Base-by-base conservation (phyloP, 2,113 vertebrate species). In the Mungos mungo region DNA sequence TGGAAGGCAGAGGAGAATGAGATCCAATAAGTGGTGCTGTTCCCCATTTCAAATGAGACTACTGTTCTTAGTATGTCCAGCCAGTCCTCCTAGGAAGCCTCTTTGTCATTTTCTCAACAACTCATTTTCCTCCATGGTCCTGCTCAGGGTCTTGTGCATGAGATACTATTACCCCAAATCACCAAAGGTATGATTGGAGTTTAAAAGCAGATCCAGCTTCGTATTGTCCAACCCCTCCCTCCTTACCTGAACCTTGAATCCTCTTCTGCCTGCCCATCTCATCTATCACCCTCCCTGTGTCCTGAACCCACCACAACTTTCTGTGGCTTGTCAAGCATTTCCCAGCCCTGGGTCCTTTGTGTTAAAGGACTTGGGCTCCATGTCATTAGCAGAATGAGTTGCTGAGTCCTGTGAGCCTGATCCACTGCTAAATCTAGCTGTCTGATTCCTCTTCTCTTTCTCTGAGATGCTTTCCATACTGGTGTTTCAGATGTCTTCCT, bases 31-130 rank as follows among this genome's bases (percentile, higher is more conserved):
- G 21, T 9, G n/a, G 7, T 88, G 65, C 15, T 74, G 14, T 88
- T 50, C 33, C 16, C 6, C n/a, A 14, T 41, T 81, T 95, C 23
- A 29, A 19, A 33, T 47, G 66, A 41, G 50, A 60, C 19, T 29
- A 23, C 45, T 65, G 7, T 16, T 85, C 15, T 95, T 38, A 41
- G 19, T 60, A 23, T 77, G 35, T 25, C 3, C 45, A 81, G n/a
- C 5, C 57, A 15, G 3, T n/a, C 5, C 15, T 76, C 63, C 9
- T 63, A 15, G 35, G 27, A 25, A 5, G 3, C 2, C 10, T 60
- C 31, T 80, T 45, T 91, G 41, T 27, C 38, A n/a, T 96, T 88
- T 92, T 45, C 15, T 50, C 18, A 74, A 96, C 85, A 76, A 88
- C 1, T 4, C 11, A 21, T 86, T 38, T 65, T 2, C 35, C 5